phyloP scores from a whole-genome alignment of 2,797 vertebrate species.

The Hyperoplus immaculatus region DNA sequence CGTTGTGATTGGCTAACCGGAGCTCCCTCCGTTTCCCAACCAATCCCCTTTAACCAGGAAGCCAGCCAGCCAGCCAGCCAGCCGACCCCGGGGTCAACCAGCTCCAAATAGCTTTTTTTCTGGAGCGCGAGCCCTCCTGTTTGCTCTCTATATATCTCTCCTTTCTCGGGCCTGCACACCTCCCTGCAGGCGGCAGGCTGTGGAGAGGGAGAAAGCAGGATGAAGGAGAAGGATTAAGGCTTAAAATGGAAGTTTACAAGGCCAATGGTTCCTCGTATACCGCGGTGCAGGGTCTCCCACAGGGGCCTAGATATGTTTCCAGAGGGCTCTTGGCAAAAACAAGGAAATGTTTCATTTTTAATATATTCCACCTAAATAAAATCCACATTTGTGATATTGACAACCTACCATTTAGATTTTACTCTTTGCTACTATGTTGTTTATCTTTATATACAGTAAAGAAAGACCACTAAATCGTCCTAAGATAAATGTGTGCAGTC shows the following conservation, averaged over 20 bases:
- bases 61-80: slow-evolving; percentile 72
- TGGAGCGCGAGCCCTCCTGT: slow-evolving; percentile 56
- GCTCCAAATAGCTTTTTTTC: slow-evolving; percentile 85
- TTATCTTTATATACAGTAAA: neutral
- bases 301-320: slow-evolving; percentile 40
- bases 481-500: neutral
- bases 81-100: slow-evolving; percentile 76
- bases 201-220: slow-evolving; percentile 42
- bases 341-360: slow-evolving; percentile 44
- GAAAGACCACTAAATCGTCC: neutral
- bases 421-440: neutral
- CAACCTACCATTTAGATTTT: neutral
- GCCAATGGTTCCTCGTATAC: slow-evolving; percentile 43
- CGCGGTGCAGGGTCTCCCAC: slow-evolving; percentile 27
- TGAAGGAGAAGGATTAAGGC: slow-evolving; percentile 54
- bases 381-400: slow-evolving; percentile 16
- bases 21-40: slow-evolving; percentile 75
- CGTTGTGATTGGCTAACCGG: slow-evolving; percentile 74
- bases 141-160: slow-evolving; percentile 68
- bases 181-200: slow-evolving; percentile 62
- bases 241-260: slow-evolving; percentile 68
- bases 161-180: slow-evolving; percentile 39
- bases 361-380: slow-evolving; percentile 36
- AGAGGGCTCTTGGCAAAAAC: slow-evolving; percentile 46
- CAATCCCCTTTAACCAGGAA: slow-evolving; percentile 78